Percentiles rank a stretch among this genome's conserved stretches.
Conservation (phyloP, 1,140 invertebrate species). For the Platorchestia sp. region DNA sequence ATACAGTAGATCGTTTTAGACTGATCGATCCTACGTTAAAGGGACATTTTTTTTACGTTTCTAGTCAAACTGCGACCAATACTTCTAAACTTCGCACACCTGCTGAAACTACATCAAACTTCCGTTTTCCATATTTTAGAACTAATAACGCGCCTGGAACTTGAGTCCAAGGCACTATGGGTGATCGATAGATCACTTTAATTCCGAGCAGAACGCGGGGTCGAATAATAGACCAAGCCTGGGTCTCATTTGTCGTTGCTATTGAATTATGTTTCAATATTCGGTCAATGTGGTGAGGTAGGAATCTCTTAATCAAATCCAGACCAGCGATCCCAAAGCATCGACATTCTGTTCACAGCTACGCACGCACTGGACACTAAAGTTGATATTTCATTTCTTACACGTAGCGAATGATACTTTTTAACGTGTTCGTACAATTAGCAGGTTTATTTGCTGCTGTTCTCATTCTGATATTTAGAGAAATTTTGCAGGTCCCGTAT, state of each 20-base stretch:
- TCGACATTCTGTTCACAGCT: neutral
- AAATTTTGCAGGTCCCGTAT: too few relatives aligned
- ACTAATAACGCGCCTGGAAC: neutral
- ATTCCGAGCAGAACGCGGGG: neutral
- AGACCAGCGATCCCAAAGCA: neutral
- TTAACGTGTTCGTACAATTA: neutral
- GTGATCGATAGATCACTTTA: neutral
- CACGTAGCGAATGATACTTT: neutral
- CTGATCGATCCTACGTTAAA: too few relatives aligned
- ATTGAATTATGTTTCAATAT: constrained; percentile 54
- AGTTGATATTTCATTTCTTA: neutral
- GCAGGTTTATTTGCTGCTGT: neutral
- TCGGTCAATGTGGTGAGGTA: constrained; percentile 21
- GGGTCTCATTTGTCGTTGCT: constrained; percentile 23
- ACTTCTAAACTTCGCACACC: neutral
- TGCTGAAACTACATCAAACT: neutral
- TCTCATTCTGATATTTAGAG: neutral
- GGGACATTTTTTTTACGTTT: neutral
- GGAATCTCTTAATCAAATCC: constrained; percentile 12
- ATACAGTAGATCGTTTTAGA: too few relatives aligned
- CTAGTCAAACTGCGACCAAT: neutral
- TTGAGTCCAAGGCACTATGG: neutral
- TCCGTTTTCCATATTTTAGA: neutral
- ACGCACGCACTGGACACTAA: neutral
- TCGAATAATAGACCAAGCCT: neutral